Evolutionary conservation across 2,888 invertebrate genomes (phyloP).

Genomic region (Lasiommata megera): DNA sequence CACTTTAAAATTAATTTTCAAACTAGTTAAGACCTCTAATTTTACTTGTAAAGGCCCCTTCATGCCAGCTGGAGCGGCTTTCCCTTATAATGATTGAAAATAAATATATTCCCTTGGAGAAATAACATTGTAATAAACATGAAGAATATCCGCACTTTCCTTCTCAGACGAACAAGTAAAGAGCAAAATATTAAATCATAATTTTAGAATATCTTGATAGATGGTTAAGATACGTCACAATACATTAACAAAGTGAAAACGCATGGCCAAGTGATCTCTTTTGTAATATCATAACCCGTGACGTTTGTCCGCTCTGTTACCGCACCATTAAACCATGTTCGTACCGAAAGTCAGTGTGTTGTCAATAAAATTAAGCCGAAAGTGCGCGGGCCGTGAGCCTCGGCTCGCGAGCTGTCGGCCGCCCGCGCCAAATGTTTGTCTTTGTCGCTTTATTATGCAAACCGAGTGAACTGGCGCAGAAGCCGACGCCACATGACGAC

Average conservation of each 20-base stretch:
- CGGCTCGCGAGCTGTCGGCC: conserved; percentile 6
- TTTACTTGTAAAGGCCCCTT: background rate
- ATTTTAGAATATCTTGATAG: too few species aligned
- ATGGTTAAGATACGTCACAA: too few species aligned
- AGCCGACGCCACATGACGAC: conserved; percentile 6
- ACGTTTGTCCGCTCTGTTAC: background rate
- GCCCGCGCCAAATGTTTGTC: conserved; percentile 17
- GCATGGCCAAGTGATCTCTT: background rate
- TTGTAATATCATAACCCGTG: background rate
- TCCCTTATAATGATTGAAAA: too few species aligned
- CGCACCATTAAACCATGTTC: background rate
- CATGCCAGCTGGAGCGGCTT: too few species aligned
- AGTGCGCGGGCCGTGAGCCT: conserved; percentile 4
- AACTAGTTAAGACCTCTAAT: background rate
- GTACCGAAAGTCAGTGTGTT: background rate
- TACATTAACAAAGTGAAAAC: too few species aligned
- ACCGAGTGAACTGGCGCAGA: conserved; percentile 10
- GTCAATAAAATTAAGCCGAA: background rate
- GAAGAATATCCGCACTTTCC: too few species aligned
- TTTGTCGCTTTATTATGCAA: conserved; percentile 27
- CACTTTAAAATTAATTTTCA: background rate
- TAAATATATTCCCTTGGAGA: background rate
- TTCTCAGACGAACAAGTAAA: too few species aligned
- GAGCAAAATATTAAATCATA: background rate
- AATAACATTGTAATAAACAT: background rate